A percentile compares a stretch with the other conserved stretches of the same genome.
Conservation (phyloP, 2,113 vertebrate species). For the Platysternon megacephalum region DNA sequence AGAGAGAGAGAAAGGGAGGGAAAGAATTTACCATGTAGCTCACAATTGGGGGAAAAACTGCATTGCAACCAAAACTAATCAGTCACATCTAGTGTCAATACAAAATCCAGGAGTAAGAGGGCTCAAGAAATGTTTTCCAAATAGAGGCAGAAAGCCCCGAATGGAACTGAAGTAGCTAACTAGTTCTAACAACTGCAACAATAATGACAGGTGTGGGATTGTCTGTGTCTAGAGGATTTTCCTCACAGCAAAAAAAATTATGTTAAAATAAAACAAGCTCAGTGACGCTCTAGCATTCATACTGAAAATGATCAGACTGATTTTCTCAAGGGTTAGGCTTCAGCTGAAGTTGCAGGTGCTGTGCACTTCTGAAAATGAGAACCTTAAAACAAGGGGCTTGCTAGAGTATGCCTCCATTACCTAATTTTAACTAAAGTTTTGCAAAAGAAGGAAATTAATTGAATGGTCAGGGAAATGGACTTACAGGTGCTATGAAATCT, state of each 20-base stretch:
- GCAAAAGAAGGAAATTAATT: not conserved
- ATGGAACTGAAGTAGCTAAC: rapidly evolving
- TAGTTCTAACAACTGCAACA: not conserved
- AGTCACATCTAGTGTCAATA: not conserved
- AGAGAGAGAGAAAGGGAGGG: not conserved
- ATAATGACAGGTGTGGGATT: rapidly evolving
- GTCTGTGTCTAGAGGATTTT: not conserved
- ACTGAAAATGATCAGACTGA: not conserved
- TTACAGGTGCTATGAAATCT: not conserved
- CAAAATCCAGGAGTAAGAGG: not conserved
- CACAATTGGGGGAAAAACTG: not conserved
- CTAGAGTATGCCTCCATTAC: not conserved
- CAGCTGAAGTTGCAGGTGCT: not conserved
- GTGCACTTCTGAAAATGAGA: not conserved
- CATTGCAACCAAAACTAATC: rapidly evolving
- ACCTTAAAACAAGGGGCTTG: too few species aligned
- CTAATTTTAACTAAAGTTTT: not conserved
- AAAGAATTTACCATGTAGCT: not conserved
- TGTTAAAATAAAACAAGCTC: not conserved
- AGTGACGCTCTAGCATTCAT: not conserved
- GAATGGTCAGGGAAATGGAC: not conserved
- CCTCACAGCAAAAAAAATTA: not conserved
- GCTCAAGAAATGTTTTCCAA: not conserved
- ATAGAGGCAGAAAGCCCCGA: not conserved
- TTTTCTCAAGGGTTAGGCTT: not conserved